Evolutionary conservation across 1,140 invertebrate genomes (phyloP).

Genomic region (Drosophila grimshawi): DNA sequence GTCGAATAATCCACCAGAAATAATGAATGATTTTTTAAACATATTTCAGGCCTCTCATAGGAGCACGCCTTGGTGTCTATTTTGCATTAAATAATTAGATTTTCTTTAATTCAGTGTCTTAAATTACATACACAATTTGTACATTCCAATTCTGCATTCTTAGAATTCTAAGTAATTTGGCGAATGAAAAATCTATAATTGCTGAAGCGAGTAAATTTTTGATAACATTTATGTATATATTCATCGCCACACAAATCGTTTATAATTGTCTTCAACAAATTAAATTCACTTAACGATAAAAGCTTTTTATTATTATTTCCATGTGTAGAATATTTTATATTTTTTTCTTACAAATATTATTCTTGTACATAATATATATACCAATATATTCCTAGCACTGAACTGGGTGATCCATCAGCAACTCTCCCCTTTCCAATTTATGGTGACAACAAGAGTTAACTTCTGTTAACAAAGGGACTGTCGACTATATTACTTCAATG

Average conservation of each 20-base stretch:
- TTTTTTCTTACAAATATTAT: neutral
- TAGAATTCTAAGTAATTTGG: neutral
- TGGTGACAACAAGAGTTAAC: slow-evolving; percentile 15
- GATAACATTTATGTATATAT: neutral
- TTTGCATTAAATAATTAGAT: too few species aligned
- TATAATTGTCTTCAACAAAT: neutral
- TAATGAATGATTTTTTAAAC: neutral
- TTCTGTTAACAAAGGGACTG: neutral
- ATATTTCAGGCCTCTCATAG: neutral
- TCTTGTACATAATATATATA: neutral
- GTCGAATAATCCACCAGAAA: neutral
- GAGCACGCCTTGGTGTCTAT: too few species aligned
- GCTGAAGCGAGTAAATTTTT: neutral
- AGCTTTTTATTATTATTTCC: neutral
- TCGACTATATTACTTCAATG: too few species aligned
- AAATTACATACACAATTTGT: too few species aligned
- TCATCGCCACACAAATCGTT: too few species aligned
- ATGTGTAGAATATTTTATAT: neutral
- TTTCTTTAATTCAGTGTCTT: too few species aligned
- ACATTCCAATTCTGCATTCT: neutral
- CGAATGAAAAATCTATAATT: too few species aligned
- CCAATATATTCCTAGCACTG: neutral
- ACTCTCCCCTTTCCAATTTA: neutral
- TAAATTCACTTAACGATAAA: neutral
- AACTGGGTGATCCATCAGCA: slow-evolving; percentile 18